A percentile compares a stretch with the other conserved stretches of the same genome.
Evolutionary conservation across 2,888 invertebrate species (phyloP).

Genomic region (Kuschelorhynchus macadamiae): DNA sequence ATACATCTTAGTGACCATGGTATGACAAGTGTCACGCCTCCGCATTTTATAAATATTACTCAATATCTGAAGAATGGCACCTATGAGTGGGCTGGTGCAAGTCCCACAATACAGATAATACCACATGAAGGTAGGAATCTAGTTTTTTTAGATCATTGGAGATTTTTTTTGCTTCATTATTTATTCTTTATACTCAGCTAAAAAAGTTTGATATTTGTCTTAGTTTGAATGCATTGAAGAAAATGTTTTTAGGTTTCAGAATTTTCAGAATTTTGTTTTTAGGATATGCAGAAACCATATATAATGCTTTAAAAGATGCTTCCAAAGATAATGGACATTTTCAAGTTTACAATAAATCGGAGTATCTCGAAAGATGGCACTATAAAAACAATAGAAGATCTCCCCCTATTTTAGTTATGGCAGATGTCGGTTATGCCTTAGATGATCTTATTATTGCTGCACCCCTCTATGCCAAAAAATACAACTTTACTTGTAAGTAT

Average conservation of each 20-base stretch:
- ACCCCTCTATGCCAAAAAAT: conserved; percentile 66
- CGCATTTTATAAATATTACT: conserved; percentile 73
- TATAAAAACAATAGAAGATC: conserved; percentile 74
- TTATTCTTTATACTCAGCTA: no score
- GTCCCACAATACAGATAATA: conserved; percentile 74
- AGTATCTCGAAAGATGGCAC: conserved; percentile 75
- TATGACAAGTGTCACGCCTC: conserved; percentile 72
- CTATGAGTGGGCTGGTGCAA: conserved; percentile 70
- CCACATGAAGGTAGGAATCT: conserved; percentile 71
- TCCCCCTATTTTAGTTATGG: conserved; percentile 75
- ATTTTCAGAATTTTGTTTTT: no score
- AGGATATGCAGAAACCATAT: conserved; percentile 71
- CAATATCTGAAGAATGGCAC: conserved; percentile 69
- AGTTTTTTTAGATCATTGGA: neutral
- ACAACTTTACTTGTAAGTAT: conserved; percentile 69
- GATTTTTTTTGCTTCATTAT: no score
- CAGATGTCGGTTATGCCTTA: conserved; percentile 75
- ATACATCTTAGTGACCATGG: conserved; percentile 83
- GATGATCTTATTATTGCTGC: conserved; percentile 70
- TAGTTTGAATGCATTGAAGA: no score
- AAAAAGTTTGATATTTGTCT: no score
- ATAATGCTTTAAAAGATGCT: conserved; percentile 68
- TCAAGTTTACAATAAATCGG: conserved; percentile 73
- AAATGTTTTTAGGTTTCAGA: no score
- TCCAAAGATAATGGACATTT: conserved; percentile 69